Evolutionary conservation across 2,113 vertebrate species (phyloP), one percentile per base, ranked within the genome.

Genomic region (Dicerorhinus sumatrensis): DNA sequence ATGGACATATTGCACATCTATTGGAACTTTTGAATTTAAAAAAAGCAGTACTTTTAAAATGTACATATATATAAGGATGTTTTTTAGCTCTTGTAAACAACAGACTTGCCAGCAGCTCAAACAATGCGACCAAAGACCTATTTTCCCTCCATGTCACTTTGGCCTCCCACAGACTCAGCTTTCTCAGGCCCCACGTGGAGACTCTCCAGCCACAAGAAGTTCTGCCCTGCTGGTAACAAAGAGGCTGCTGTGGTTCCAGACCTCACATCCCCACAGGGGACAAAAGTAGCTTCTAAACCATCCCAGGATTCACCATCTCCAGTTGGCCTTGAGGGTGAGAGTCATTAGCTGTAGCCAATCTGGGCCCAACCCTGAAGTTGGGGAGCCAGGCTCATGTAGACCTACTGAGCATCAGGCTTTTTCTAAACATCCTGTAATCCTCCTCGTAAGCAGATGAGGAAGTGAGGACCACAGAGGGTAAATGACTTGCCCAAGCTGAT

Each of bases 311-410:
- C 31, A 31, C 27, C 3, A 7, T 23, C 54, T 63, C 29, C n/a
- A 3, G 0, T 0, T 23, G 16, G n/a, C 29, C 65, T 7, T 2
- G n/a, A 42, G 10, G 33, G n/a, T 14, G 12, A 14, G 70, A 21
- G 12, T 23, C 81, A 13, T 36, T 9, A n/a, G 25, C 58, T 48
- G 36, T 33, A 6, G 42, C 69, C 10, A 18, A 2, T 76, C n/a
- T 23, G 10, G 65, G 23, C 3, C 29, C 27, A 4, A 2, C 10
- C n/a, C 33, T 23, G 72, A 42, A 8, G 31, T 5, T 39, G 3
- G 60, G 23, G 60, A 17, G 17, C 23, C 39, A n/a, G 51, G 5
- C 6, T 17, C 42, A 23, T 0, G 6, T 10, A 3, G 36, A 16
- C 14, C 31, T 25, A 16, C 76, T 31, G 14, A 4, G 31, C 17